These are phyloP conservation scores for Meteorus colon DNA, from an alignment of 2,888 invertebrate genomes.

Conservation along the genomic window DNA sequence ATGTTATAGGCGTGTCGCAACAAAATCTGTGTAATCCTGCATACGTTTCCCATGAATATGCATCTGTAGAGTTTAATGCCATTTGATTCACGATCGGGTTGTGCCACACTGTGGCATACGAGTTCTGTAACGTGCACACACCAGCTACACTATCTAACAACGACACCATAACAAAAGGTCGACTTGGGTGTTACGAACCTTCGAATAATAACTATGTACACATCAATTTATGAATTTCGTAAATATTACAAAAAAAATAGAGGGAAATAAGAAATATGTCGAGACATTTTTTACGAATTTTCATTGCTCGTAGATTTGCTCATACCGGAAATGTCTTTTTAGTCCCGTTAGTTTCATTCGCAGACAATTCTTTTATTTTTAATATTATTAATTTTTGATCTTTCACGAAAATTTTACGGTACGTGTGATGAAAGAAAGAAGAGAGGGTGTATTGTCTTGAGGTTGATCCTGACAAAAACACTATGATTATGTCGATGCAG, in stretches of 20 bases:
- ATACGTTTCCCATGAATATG: slow-evolving; percentile 71
- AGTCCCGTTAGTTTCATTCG: neutral
- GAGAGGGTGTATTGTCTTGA: slow-evolving; percentile 7
- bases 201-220: neutral
- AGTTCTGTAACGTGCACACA: slow-evolving; percentile 11
- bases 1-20: slow-evolving; percentile 61
- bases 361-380: neutral
- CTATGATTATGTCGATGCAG: slow-evolving; percentile 48
- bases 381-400: slow-evolving; percentile 7
- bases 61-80: slow-evolving; percentile 69
- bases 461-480: slow-evolving; percentile 43
- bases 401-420: neutral
- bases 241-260: neutral
- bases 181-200: slow-evolving; percentile 4
- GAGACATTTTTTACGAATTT: neutral
- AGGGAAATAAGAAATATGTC: neutral
- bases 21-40: slow-evolving; percentile 66
- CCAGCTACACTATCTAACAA: neutral
- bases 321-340: neutral
- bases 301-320: neutral
- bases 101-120: slow-evolving; percentile 43
- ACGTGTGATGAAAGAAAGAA: neutral
- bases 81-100: slow-evolving; percentile 68
- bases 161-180: slow-evolving; percentile 9
- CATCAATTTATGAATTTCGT: neutral